phyloP scores from a whole-genome alignment of 1,140 invertebrate species.

The Coenobita brevimanus region DNA sequence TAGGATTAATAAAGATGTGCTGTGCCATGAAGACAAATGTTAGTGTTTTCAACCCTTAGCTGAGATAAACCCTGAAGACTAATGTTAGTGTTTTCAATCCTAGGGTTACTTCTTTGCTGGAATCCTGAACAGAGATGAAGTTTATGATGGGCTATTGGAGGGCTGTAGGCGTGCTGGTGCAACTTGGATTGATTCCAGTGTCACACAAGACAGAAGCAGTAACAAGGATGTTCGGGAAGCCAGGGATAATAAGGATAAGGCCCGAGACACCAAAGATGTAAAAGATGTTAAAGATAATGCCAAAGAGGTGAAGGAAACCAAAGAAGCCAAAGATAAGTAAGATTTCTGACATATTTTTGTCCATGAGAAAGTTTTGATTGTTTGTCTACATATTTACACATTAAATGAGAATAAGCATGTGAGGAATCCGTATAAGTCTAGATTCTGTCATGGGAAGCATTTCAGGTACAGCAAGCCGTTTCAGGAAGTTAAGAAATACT shows the following conservation, averaged over 20 bases:
- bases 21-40: too few relatives aligned
- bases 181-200: conserved; percentile 43
- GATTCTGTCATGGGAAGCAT: too few relatives aligned
- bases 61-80: too few relatives aligned
- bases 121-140: conserved; percentile 74
- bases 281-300: conserved; percentile 33
- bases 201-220: conserved; percentile 5
- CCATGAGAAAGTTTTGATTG: background rate
- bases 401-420: background rate
- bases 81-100: too few relatives aligned
- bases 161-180: conserved; percentile 71
- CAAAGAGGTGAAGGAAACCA: conserved; percentile 37
- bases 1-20: background rate
- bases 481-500: too few relatives aligned
- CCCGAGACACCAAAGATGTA: conserved; percentile 15
- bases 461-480: too few relatives aligned
- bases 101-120: conserved; percentile 74
- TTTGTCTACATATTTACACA: background rate
- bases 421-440: too few relatives aligned
- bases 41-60: too few relatives aligned
- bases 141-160: conserved; percentile 72
- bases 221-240: background rate
- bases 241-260: background rate
- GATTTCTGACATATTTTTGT: too few relatives aligned
- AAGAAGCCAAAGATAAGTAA: conserved; percentile 44